Base-by-base conservation (phyloP, 2,888 invertebrate genomes). In the Tortrix viridana region DNA sequence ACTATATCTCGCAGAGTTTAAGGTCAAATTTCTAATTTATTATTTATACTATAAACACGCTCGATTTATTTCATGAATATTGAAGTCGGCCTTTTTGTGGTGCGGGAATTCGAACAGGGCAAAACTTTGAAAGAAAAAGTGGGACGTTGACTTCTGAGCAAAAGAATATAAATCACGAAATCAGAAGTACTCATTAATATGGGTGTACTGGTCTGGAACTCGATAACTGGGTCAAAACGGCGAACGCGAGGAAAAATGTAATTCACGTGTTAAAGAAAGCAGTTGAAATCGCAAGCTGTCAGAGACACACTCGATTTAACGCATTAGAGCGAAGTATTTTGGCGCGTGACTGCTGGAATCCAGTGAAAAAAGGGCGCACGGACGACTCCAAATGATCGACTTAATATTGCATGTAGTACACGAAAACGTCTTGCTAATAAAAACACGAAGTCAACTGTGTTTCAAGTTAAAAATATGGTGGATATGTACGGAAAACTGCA, bases 241-340 rank as follows among this genome's bases (percentile, higher is more conserved):
- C 54, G 43, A 41, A 23, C 41, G 48, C 41, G 41, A 9, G 38
- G 52, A 7, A 16, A 41, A 52, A 58, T 38, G 32, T 56, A 55
- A 37, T 54, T 61, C 55, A 55, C 38, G 53, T 47, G 53, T 60
- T 32, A 52, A 52, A 63, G 47, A 57, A 63, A 47, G 53, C 52
- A 53, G 47, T 43, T 52, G 50, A 52, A 63, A 63, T 63, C 63
- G 48, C 63, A 53, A 38, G 52, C 57, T 63, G 63, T 63, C 63
- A 58, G 32, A 41, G 53, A 53, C 63, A 58, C 57, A 53, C 57
- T 53, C 63, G 57, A 63, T 63, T 70, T 69, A 67, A 63, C 69
- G 63, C 68, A 64, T 70, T 70, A 66, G 46, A 46, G 66, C 53
- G 60, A 70, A 69, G 67, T 66, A 63, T 66, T 70, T 64, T 55